Percentiles rank a stretch among this genome's conserved stretches.
phyloP scores from a whole-genome alignment of 92 coral and sea anemone genomes.

The Zoanthus gigantus region DNA sequence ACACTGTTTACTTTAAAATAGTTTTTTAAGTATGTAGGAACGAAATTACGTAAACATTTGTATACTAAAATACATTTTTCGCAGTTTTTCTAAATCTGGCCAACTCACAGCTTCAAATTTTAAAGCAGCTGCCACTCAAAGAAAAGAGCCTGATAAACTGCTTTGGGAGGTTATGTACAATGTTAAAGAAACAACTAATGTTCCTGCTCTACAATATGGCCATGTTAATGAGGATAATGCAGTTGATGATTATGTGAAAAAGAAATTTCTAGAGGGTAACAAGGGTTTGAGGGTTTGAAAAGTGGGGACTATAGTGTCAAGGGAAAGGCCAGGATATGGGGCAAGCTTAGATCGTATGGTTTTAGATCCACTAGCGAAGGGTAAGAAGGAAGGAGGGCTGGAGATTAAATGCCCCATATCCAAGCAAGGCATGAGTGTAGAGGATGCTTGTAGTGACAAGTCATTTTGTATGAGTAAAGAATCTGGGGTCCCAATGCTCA shows the following conservation, averaged over 20 bases:
- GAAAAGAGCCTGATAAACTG: conserved; percentile 62
- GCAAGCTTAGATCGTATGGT: conserved; percentile 65
- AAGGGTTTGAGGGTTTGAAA: conserved; percentile 54
- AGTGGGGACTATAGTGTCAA: conserved; percentile 67
- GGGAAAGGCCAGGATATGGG: conserved; percentile 67
- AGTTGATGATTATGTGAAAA: conserved; percentile 45
- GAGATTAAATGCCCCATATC: conserved; percentile 68
- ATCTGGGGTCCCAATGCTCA: conserved; percentile 11
- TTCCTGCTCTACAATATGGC: conserved; percentile 26
- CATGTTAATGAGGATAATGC: conserved; percentile 45
- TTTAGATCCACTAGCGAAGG: conserved; percentile 50
- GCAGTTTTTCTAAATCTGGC: too few species aligned
- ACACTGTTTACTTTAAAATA: too few species aligned
- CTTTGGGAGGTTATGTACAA: conserved; percentile 59
- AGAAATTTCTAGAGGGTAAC: conserved; percentile 41
- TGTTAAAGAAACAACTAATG: conserved; percentile 5
- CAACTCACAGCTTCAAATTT: conserved; percentile 67
- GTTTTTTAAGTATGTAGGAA: too few species aligned
- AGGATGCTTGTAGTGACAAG: conserved; percentile 55
- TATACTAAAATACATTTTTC: too few species aligned
- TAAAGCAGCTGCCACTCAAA: conserved; percentile 48
- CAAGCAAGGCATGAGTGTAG: conserved; percentile 54
- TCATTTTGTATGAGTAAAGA: conserved; percentile 22
- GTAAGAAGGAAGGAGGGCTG: conserved; percentile 61
- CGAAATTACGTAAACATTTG: too few species aligned